Evolutionary conservation across 1,140 invertebrate genomes (phyloP), one percentile per base, ranked within the genome.

Genomic region (Leptopilina clavipes): DNA sequence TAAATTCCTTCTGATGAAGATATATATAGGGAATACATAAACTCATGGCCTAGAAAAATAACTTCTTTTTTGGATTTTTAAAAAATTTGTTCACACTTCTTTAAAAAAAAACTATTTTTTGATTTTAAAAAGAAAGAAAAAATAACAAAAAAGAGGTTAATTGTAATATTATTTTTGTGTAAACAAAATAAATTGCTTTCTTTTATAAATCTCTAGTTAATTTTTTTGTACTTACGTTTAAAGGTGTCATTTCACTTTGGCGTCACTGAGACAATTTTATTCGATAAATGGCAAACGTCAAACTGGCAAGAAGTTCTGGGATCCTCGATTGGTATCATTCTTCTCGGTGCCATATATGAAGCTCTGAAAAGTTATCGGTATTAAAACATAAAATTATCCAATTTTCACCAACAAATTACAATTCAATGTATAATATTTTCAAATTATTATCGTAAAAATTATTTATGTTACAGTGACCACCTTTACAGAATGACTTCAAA

Each of bases 221-320:
- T 37, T 12, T 12, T 31, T 59, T 65, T 65, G 31, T 72, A 31
- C 14, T 59, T 40, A 45, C 37, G 37, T 40, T 40, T 18, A 18
- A 25, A 91, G 90, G 88, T 89, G 83, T 81, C 79, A 65, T 91
- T 91, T 83, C 89, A 91, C 75, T 81, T 84, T 44, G 87, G 88
- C 40, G 76, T 87, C 9, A 56, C n/a, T 1, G 88, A 89, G 78
- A 85, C 81, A 52, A 88, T 91, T 77, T 77, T 91, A 8, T 89
- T 91, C 25, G 25, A 84, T 18, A 74, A 74, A 80, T 90, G 89
- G 90, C 65, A 76, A 45, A 81, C 85, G 3, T 75, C 75, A 14
- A 79, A 88, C 71, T 80, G 80, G 79, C 71, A 78, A 71, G 89
- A 87, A 9, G 82, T 90, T 70, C 40, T 86, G 0, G 84, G 83